Evolutionary conservation across 2,113 vertebrate species (phyloP), one percentile per base, ranked within the genome.

Genomic region (Pristiophorus japonicus): DNA sequence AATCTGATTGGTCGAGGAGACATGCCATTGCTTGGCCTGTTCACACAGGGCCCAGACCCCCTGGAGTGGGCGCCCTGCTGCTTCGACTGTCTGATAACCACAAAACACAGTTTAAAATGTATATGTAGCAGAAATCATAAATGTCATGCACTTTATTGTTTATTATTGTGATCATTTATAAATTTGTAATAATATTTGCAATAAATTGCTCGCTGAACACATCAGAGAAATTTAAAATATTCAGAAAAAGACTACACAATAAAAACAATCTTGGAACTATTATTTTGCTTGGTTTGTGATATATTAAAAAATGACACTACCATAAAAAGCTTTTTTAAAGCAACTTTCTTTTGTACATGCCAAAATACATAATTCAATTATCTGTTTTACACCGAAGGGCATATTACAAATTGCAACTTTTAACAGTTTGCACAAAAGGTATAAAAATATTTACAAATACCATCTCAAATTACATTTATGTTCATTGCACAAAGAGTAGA

Each of bases 241-340:
- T 51, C 45, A 94, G 65, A 94, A 94, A 59, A 59, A 90, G 27
- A 94, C 90, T 94, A 94, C 65, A 94, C 66, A 67, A 90, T 90
- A 90, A 59, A 75, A 94, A 94, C 42, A 94, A 94, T 94, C 87
- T 90, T 94, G 65, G 51, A 94, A 70, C 65, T 94, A 94, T 70
- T 67, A 94, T 51, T 73, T 73, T 70, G 66, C 42, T 94, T 94
- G 66, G 30, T 70, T 88, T 94, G 66, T 47, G 65, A 94, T 94
- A 94, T 94, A 94, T 94, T 94, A 51, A 94, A 92, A 94, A 94
- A 90, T 59, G 65, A 94, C 93, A 94, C 93, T 94, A 94, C 65
- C 93, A 94, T 94, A 94, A 67, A 94, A 70, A 94, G 93, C 93
- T 51, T 94, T 94, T 94, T 94, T 47, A 94, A 94, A 94, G 92